These are phyloP conservation scores for Eretmochelys imbricata DNA, from an alignment of 2,113 vertebrate species.

Conservation along the genomic window DNA sequence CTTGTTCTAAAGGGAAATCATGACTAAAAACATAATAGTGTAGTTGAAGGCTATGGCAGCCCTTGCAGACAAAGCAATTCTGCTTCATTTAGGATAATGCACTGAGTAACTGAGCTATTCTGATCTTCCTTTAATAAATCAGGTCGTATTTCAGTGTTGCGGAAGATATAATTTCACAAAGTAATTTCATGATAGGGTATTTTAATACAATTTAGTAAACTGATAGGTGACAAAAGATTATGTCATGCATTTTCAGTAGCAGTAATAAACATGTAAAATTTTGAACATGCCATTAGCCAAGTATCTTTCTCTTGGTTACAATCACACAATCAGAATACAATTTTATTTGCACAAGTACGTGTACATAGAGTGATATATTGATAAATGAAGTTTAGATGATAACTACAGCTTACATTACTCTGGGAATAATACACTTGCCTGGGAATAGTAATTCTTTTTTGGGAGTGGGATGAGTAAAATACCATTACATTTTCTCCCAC, in stretches of 20 bases:
- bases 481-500: neutral
- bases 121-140: slow-evolving; percentile 46
- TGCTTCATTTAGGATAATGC: slow-evolving; percentile 42
- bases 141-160: neutral
- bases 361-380: neutral
- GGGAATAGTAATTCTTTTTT: neutral
- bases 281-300: neutral
- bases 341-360: neutral
- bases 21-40: neutral
- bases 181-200: neutral
- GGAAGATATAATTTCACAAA: slow-evolving; percentile 41
- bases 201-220: neutral
- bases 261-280: neutral
- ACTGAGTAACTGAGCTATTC: slow-evolving; percentile 6
- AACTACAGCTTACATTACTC: neutral
- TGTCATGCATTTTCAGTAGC: neutral
- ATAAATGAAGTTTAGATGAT: neutral
- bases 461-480: neutral
- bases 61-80: slow-evolving; percentile 20
- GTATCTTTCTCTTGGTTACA: neutral
- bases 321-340: neutral
- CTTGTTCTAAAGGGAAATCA: slow-evolving; percentile 58
- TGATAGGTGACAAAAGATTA: neutral
- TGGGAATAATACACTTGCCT: neutral
- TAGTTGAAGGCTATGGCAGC: slow-evolving; percentile 15